Conservation (phyloP, 1,140 invertebrate species). For the Drosophila paulistorum region DNA sequence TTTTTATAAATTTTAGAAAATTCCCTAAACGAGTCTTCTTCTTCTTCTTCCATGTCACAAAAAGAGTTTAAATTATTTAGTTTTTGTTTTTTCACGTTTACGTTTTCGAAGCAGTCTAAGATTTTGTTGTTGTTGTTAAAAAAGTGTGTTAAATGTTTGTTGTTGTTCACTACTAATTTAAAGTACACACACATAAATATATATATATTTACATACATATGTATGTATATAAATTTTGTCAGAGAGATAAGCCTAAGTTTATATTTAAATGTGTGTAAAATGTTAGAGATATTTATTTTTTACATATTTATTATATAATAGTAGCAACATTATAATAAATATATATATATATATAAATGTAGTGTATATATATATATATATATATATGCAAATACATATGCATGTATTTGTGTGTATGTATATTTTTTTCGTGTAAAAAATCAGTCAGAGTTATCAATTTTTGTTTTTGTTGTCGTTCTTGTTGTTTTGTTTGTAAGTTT, state of each 20-base stretch:
- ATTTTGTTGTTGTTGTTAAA: slow-evolving; percentile 76
- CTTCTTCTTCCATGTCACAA: slow-evolving; percentile 24
- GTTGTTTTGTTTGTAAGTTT: slow-evolving; percentile 19
- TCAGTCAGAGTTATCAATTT: slow-evolving; percentile 76
- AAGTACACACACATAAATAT: slow-evolving; percentile 65
- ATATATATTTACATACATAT: slow-evolving; percentile 28
- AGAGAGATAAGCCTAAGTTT: slow-evolving; percentile 26
- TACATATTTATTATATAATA: slow-evolving; percentile 27
- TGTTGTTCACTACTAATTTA: slow-evolving; percentile 23
- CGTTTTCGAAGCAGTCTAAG: slow-evolving; percentile 80
- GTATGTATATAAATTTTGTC: slow-evolving; percentile 14
- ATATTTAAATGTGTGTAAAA: slow-evolving; percentile 50
- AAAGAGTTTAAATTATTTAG: slow-evolving; percentile 16
- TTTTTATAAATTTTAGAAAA: slow-evolving; percentile 52
- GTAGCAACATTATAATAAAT: slow-evolving; percentile 71
- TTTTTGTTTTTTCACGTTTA: slow-evolving; percentile 70
- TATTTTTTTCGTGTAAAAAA: slow-evolving; percentile 70
- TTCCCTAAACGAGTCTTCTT: slow-evolving; percentile 77
- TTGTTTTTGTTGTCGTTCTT: slow-evolving; percentile 59
- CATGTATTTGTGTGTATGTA: slow-evolving; percentile 61
- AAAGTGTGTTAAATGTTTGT: slow-evolving; percentile 55
- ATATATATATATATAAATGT: slow-evolving; percentile 35
- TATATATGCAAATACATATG: slow-evolving; percentile 71
- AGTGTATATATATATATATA: slow-evolving; percentile 39
- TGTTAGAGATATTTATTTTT: slow-evolving; percentile 21